Base-by-base conservation (phyloP, 2,113 vertebrate genomes). In the Lynx canadensis region DNA sequence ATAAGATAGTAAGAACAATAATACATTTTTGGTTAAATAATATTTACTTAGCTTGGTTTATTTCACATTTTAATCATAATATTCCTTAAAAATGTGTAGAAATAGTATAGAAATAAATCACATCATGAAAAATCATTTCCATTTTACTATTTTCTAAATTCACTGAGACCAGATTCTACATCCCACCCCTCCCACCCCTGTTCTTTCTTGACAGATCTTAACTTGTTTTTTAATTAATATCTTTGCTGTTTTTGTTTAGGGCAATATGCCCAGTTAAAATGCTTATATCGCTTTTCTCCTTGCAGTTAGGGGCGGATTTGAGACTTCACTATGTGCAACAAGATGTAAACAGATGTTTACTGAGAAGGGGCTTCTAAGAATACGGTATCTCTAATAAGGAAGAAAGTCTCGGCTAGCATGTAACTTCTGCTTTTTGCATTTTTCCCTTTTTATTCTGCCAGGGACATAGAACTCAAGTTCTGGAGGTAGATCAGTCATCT, bases 61-160 rank as follows among this genome's bases (percentile, higher is more conserved):
- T 84, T 93, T 96, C 19, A 66, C n/a, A 78, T 55, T 88, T 89
- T 27, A 79, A 16, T 91, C 21, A 52, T 23, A 92, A 63, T 89
- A 78, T 76, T 83, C 60, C 18, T 55, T 52, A 65, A 92, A 65
- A 78, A 55, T 89, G 0, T 41, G 31, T 38, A 48, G 4, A 45
- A 71, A 91, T 19, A 65, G 13, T 29, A 80, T 21, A n/a, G 4
- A 83, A 83, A 96, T 73, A 74, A 79, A 79, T 84, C 4, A 38
- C 31, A 33, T 21, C 13, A 63, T 48, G n/a, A 74, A 88, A 79
- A 83, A 14, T 18, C 0, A 21, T 63, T 92, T 93, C 41, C 60
- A 23, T 7, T 10, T 68, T 14, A n/a, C 11, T 65, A 10, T 86
- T 19, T 36, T 83, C 19, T 83, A 52, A 65, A 88, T 50, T 79